Conservation (phyloP, 2,888 invertebrate species). For the Drosophila macrospina region DNA sequence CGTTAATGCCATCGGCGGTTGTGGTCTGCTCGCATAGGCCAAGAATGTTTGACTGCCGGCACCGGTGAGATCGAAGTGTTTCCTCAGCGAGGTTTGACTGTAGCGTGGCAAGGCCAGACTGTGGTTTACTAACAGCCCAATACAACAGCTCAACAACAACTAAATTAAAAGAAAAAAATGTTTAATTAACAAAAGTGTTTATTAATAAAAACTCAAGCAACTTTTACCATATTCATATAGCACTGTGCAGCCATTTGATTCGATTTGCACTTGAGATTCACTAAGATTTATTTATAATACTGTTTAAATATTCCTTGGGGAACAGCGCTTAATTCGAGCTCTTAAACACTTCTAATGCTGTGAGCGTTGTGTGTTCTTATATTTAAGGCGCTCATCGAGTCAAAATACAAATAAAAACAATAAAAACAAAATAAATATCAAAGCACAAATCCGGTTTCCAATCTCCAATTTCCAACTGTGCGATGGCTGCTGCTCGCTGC, state of each 20-base stretch:
- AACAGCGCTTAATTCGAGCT: slow-evolving; percentile 62
- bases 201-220: not conserved
- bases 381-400: slow-evolving; percentile 66
- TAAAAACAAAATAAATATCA: slow-evolving; percentile 28
- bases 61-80: slow-evolving; percentile 40
- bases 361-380: slow-evolving; percentile 66
- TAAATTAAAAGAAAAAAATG: not conserved
- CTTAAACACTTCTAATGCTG: slow-evolving; percentile 76
- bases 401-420: slow-evolving; percentile 30
- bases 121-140: slow-evolving; percentile 28
- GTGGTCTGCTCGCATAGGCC: slow-evolving; percentile 62
- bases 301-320: slow-evolving; percentile 10
- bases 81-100: slow-evolving; percentile 34
- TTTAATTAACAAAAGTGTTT: not conserved
- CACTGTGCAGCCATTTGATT: slow-evolving; percentile 42
- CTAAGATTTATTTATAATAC: slow-evolving; percentile 15
- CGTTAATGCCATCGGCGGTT: slow-evolving; percentile 67
- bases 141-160: slow-evolving; percentile 44
- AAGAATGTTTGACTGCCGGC: slow-evolving; percentile 47
- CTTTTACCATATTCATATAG: slow-evolving; percentile 56
- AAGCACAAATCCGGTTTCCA: slow-evolving; percentile 71
- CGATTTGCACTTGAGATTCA: not conserved
- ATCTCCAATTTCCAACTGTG: slow-evolving; percentile 61
- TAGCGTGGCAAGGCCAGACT: slow-evolving; percentile 61
- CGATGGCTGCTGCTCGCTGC: slow-evolving; percentile 18